These are phyloP conservation scores for Cranoglanis bouderius DNA, from an alignment of 2,113 vertebrate species.

Conservation along the genomic window DNA sequence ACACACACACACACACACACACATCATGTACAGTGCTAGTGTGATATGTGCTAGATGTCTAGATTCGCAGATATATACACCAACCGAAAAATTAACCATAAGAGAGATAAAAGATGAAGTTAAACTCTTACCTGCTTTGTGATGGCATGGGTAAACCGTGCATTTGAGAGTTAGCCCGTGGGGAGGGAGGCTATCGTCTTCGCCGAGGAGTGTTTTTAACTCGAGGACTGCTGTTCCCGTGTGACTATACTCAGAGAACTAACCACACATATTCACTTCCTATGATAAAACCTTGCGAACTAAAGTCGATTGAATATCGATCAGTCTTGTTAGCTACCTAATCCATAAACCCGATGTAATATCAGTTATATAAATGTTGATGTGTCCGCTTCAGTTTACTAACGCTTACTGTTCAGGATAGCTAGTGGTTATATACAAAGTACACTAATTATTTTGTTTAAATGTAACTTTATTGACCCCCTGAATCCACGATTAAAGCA, in stretches of 20 bases:
- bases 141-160: slow-evolving; percentile 55
- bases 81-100: neutral
- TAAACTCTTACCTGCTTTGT: slow-evolving; percentile 58
- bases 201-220: neutral
- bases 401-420: neutral
- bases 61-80: neutral
- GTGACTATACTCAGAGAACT: neutral
- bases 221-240: neutral
- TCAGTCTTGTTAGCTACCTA: neutral
- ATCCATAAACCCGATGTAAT: neutral
- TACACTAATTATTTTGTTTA: neutral
- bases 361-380: neutral
- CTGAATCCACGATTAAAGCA: neutral
- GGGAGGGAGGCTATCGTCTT: neutral
- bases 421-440: neutral
- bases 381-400: neutral
- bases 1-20: neutral
- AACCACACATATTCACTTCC: slow-evolving; percentile 2
- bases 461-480: neutral
- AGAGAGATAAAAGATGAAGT: neutral
- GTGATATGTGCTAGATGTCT: neutral
- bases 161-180: slow-evolving; percentile 28
- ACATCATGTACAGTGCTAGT: neutral
- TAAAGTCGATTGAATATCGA: too few relatives aligned
- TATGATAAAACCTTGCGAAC: neutral